phyloP scores from a whole-genome alignment of 1,140 invertebrate genomes.

The Aphelenchoides avenae region DNA sequence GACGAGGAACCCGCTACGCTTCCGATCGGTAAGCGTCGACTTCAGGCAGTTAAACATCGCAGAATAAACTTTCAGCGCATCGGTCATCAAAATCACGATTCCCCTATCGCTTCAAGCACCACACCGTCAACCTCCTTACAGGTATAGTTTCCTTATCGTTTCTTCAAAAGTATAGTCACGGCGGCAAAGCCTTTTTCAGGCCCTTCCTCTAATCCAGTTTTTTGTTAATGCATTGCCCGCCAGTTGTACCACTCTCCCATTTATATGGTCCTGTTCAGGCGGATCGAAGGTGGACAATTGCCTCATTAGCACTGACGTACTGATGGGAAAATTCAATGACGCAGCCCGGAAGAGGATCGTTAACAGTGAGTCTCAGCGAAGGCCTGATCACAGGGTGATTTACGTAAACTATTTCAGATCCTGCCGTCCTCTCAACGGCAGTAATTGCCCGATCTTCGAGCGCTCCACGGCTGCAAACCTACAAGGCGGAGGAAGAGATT shows the following conservation, averaged over 20 bases:
- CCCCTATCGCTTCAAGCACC: constrained; percentile 59
- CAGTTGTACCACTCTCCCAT: too few species aligned
- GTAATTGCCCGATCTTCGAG: constrained; percentile 55
- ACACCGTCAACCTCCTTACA: constrained; percentile 56
- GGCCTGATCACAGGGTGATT: too few species aligned
- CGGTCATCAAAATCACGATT: too few species aligned
- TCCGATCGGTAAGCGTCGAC: not conserved
- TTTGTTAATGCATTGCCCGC: too few species aligned
- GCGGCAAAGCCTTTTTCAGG: too few species aligned
- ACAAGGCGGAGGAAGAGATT: constrained; percentile 53
- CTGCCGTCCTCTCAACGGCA: constrained; percentile 54
- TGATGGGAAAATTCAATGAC: constrained; percentile 49
- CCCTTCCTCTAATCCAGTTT: too few species aligned
- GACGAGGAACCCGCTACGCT: too few species aligned
- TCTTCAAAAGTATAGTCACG: too few species aligned
- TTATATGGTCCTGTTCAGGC: constrained; percentile 29
- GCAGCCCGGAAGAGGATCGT: constrained; percentile 31
- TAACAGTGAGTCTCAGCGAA: constrained; percentile 44
- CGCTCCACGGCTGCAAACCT: constrained; percentile 56
- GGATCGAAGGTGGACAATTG: constrained; percentile 50
- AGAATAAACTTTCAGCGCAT: too few species aligned
- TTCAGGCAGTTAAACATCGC: constrained; percentile 2
- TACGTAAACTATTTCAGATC: constrained; percentile 45
- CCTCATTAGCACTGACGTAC: constrained; percentile 54
- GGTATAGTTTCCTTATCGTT: constrained; percentile 37